Percentiles rank a stretch among this genome's conserved stretches.
phyloP scores from a whole-genome alignment of 2,797 vertebrate species.

The Galago senegalensis region DNA sequence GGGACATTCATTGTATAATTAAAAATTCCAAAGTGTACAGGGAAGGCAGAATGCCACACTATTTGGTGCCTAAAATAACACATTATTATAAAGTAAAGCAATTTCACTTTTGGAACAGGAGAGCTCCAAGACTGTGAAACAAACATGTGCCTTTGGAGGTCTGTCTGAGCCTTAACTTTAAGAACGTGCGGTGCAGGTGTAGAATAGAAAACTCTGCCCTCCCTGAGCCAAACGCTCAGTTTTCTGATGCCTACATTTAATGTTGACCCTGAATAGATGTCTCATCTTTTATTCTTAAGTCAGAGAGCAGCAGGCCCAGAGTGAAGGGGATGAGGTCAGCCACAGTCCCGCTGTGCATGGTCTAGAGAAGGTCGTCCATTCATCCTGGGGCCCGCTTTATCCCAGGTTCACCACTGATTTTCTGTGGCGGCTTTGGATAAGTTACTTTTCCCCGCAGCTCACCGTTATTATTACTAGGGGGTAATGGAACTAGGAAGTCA shows the following conservation, averaged over 20 bases:
- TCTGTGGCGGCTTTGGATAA: not conserved
- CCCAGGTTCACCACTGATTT: too few species aligned
- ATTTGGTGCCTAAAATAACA: constrained; percentile 60
- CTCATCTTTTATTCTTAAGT: not conserved
- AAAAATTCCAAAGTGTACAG: constrained; percentile 25
- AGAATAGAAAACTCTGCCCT: not conserved
- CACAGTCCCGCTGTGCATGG: accelerated
- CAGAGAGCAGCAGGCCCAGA: not conserved
- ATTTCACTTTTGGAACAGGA: not conserved
- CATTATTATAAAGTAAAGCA: constrained; percentile 37
- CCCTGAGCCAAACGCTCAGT: not conserved
- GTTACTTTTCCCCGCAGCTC: not conserved
- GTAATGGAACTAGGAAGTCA: not conserved
- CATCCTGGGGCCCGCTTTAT: not conserved
- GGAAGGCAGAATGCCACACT: not conserved
- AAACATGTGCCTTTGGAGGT: not conserved
- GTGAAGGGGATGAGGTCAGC: not conserved
- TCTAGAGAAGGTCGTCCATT: too few species aligned
- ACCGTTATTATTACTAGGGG: not conserved
- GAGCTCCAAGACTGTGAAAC: not conserved
- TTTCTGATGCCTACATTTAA: not conserved
- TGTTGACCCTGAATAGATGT: not conserved
- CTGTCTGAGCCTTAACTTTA: not conserved
- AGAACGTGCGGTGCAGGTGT: not conserved
- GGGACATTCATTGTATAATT: constrained; percentile 19